Conservation (phyloP, 2,113 vertebrate genomes). For the Odocoileus virginianus region DNA sequence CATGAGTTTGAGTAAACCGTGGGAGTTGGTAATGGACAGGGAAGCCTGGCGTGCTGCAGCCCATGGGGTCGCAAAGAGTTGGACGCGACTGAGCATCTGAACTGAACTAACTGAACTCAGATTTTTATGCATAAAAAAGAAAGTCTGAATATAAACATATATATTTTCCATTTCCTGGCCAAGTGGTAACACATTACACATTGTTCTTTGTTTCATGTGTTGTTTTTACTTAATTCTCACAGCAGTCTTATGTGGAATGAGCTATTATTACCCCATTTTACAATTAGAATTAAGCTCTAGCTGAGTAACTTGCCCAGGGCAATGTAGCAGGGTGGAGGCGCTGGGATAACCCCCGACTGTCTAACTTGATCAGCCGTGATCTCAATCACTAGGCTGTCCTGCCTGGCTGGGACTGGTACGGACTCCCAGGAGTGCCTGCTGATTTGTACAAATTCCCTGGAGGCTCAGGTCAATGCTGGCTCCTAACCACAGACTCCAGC, state of each 20-base stretch:
- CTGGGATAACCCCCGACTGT: background rate
- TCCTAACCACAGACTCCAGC: background rate
- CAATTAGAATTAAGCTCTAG: background rate
- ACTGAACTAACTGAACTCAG: background rate
- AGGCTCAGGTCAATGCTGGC: background rate
- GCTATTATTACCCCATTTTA: background rate
- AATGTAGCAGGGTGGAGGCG: background rate
- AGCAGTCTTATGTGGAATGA: background rate
- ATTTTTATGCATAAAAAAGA: background rate
- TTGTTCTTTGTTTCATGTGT: background rate
- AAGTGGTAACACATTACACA: background rate
- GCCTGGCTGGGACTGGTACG: background rate
- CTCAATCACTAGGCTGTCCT: background rate
- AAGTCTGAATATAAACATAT: background rate
- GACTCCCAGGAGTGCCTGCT: background rate
- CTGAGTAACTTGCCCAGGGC: background rate
- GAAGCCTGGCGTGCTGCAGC: background rate
- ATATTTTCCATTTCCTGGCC: background rate
- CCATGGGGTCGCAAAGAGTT: background rate
- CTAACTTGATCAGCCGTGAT: background rate
- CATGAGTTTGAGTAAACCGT: background rate
- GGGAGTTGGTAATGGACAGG: background rate
- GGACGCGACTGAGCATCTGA: background rate
- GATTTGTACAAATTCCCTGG: background rate
- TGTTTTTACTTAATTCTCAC: background rate